These are phyloP conservation scores for Diacarnus erythraeanus DNA, from an alignment of 37 sponge, comb jelly and placozoan genomes.

Conservation along the genomic window DNA sequence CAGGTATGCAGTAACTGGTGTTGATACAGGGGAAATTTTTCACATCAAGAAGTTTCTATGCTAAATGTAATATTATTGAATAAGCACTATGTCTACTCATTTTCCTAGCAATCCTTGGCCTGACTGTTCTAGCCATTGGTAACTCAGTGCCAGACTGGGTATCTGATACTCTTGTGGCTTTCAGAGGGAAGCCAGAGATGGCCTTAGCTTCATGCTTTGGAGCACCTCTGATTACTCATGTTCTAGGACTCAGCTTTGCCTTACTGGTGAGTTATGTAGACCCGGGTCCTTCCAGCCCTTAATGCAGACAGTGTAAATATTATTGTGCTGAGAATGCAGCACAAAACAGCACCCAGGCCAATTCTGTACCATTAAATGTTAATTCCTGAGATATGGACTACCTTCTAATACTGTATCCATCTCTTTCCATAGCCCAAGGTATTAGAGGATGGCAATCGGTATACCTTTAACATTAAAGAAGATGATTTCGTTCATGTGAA, in stretches of 20 bases:
- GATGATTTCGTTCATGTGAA: constrained; percentile 52
- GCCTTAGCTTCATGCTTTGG: constrained; percentile 83
- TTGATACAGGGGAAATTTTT: not conserved
- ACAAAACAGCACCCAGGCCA: too few species aligned
- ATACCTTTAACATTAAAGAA: constrained; percentile 7
- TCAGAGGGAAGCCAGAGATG: constrained; percentile 76
- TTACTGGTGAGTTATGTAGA: constrained; percentile 67
- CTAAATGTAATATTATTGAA: not conserved
- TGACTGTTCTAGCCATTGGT: constrained; percentile 81
- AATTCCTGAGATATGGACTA: not conserved
- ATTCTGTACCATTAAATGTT: too few species aligned
- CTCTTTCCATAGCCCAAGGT: constrained; percentile 20
- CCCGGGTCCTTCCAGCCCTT: too few species aligned
- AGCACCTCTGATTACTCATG: constrained; percentile 75
- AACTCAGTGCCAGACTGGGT: constrained; percentile 85
- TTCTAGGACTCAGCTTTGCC: constrained; percentile 76
- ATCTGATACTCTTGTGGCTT: constrained; percentile 71
- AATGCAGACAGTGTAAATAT: not conserved
- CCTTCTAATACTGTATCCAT: not conserved
- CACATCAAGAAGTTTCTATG: not conserved
- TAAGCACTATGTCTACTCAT: not conserved
- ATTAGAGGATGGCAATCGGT: constrained; percentile 5
- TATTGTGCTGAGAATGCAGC: not conserved
- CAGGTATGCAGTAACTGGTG: constrained; percentile 43
- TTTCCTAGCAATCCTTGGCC: constrained; percentile 64